phyloP scores from a whole-genome alignment of 2,113 vertebrate genomes.

The Microcebus griseorufus region DNA sequence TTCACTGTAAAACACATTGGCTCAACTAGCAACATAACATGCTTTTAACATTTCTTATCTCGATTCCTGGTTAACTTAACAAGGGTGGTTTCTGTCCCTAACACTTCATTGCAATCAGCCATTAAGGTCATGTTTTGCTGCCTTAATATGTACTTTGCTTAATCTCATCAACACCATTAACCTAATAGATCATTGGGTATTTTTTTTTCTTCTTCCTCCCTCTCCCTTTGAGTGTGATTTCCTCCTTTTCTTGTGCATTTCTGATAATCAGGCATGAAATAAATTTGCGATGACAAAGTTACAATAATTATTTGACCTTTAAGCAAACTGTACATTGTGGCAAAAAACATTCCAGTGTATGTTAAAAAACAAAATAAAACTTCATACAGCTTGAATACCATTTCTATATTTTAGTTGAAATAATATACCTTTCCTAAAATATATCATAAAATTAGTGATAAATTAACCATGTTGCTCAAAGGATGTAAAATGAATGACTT shows the following conservation, averaged over 20 bases:
- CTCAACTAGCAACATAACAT: neutral
- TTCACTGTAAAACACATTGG: neutral
- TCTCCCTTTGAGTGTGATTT: neutral
- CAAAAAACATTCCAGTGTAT: neutral
- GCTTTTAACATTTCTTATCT: neutral
- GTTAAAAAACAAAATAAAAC: neutral
- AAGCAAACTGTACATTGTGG: neutral
- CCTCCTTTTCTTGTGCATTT: neutral
- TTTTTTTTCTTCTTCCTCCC: neutral
- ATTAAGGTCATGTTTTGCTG: neutral
- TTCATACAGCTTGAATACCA: neutral
- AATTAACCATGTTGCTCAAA: slow-evolving; percentile 47
- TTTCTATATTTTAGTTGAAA: slow-evolving; percentile 37
- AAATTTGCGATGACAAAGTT: neutral
- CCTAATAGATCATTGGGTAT: neutral
- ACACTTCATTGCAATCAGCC: neutral
- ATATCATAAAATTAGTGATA: slow-evolving; percentile 41
- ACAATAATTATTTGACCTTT: neutral
- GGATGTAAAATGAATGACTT: slow-evolving; percentile 60
- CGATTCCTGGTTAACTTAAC: neutral
- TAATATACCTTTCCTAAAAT: slow-evolving; percentile 40
- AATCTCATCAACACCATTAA: neutral
- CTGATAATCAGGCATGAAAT: neutral
- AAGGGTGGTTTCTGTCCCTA: neutral
- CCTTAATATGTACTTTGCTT: neutral